These are phyloP conservation scores for Leucophenga montana DNA, from an alignment of 2,888 invertebrate species.

Conservation along the genomic window DNA sequence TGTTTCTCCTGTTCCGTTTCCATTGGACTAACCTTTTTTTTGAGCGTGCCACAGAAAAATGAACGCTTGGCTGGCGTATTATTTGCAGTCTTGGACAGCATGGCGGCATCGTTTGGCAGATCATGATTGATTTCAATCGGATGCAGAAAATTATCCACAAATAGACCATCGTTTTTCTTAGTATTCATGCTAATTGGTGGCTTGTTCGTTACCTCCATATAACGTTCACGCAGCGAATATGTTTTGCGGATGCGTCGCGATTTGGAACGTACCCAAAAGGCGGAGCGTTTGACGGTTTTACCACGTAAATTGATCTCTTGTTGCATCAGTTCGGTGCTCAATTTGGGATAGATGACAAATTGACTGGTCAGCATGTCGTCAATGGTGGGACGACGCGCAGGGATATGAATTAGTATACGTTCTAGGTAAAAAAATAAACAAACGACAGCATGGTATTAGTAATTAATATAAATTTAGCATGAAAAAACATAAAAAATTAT, in stretches of 20 bases:
- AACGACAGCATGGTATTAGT: neutral
- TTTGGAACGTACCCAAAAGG: constrained; percentile 71
- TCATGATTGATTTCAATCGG: constrained; percentile 68
- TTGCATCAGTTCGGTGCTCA: constrained; percentile 71
- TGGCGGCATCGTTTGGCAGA: constrained; percentile 36
- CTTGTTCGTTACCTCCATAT: constrained; percentile 69
- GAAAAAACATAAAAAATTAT: too few relatives aligned
- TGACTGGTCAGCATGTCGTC: constrained; percentile 75
- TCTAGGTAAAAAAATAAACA: constrained; percentile 59
- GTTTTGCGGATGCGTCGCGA: constrained; percentile 69
- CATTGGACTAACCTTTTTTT: constrained; percentile 72
- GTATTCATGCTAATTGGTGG: constrained; percentile 71
- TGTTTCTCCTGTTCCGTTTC: constrained; percentile 68
- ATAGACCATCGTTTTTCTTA: constrained; percentile 70
- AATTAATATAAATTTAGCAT: neutral
- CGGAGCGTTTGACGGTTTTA: constrained; percentile 67
- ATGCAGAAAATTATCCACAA: constrained; percentile 71
- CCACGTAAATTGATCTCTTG: constrained; percentile 68
- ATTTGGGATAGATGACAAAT: constrained; percentile 74
- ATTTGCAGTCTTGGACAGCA: constrained; percentile 53
- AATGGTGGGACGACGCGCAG: constrained; percentile 73
- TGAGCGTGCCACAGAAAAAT: constrained; percentile 70
- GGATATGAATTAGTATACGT: constrained; percentile 74
- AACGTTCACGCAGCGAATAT: constrained; percentile 70
- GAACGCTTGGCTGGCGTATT: constrained; percentile 61